Percentiles rank a stretch among this genome's conserved stretches.
Conservation (phyloP, 2,888 invertebrate species). For the Cryptus viduatorius region DNA sequence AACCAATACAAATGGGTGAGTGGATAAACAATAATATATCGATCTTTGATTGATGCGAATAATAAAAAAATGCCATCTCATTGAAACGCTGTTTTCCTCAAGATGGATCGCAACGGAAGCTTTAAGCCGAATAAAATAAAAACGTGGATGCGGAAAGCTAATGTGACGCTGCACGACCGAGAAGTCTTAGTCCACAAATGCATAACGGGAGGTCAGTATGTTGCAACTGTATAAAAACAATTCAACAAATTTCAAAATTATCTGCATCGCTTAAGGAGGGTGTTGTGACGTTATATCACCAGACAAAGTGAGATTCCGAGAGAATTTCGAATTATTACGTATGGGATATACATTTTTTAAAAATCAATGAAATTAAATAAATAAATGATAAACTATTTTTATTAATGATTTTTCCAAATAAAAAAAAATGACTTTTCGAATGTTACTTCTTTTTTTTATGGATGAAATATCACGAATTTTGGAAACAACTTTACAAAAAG, state of each 20-base stretch:
- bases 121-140: slow-evolving; percentile 72
- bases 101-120: slow-evolving; percentile 75
- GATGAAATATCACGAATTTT: too few relatives aligned
- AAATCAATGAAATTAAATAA: too few relatives aligned
- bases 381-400: too few relatives aligned
- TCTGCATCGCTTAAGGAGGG: too few relatives aligned
- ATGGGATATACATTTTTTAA: too few relatives aligned
- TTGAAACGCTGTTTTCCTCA: slow-evolving; percentile 5
- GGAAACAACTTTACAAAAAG: too few relatives aligned
- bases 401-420: too few relatives aligned
- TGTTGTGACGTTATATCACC: too few relatives aligned
- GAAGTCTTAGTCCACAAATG: slow-evolving; percentile 70
- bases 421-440: too few relatives aligned
- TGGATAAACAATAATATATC: slow-evolving; percentile 23
- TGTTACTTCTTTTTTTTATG: too few relatives aligned
- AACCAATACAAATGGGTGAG: slow-evolving; percentile 75
- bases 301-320: too few relatives aligned
- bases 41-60: not conserved
- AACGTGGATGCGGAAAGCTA: slow-evolving; percentile 66
- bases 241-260: not conserved
- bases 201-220: slow-evolving; percentile 68
- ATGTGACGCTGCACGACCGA: slow-evolving; percentile 65
- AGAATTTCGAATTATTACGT: too few relatives aligned
- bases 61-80: not conserved
- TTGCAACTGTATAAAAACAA: not conserved